Evolutionary conservation across 2,797 vertebrate species (phyloP), one percentile per base, ranked within the genome.

Genomic region (Catostomus latipinnis): DNA sequence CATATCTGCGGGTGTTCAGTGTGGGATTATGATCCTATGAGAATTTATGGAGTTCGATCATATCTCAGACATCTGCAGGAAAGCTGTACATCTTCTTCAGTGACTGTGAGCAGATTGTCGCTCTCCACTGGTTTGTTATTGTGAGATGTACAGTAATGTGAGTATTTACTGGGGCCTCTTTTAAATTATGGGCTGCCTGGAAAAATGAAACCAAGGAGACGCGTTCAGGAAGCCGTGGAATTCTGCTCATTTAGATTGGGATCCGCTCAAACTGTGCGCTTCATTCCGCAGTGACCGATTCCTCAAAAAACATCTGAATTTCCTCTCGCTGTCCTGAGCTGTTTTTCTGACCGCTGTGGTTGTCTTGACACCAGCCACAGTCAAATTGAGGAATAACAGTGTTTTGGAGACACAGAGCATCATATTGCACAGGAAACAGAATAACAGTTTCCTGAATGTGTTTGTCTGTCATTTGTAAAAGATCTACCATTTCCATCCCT

Each of bases 201-300:
- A 22, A 54, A 54, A 70, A 43, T 4, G 13, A 22, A 11, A 63
- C 49, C 72, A 12, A 53, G 60, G 72, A 45, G 60, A 74, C 22
- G 8, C 13, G 0, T 7, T 74, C n/a, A 54, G 58, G 6, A 75
- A 75, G 34, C 52, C 1, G 1, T 0, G 43, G 73, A 75, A 75
- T 56, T 56, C 61, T 9, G 61, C 4, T 65, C 50, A 46, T 66
- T 48, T 56, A 43, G n/a, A 75, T 18, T 18, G 50, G 46, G 18
- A 56, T 66, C 34, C 12, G 11, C 50, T 65, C 6, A 1, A 12
- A 10, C 46, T 34, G 71, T 2, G 18, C 62, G 9, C 57, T 52
- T 61, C 69, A 1, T 58, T 34, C 48, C 8, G 14, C 11, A 11
- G 12, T 60, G 56, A 72, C 60, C 60, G 48, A 61, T 50, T 74